Base-by-base conservation (phyloP, 2,888 invertebrate species). In the Xestoiulus laeticollis region DNA sequence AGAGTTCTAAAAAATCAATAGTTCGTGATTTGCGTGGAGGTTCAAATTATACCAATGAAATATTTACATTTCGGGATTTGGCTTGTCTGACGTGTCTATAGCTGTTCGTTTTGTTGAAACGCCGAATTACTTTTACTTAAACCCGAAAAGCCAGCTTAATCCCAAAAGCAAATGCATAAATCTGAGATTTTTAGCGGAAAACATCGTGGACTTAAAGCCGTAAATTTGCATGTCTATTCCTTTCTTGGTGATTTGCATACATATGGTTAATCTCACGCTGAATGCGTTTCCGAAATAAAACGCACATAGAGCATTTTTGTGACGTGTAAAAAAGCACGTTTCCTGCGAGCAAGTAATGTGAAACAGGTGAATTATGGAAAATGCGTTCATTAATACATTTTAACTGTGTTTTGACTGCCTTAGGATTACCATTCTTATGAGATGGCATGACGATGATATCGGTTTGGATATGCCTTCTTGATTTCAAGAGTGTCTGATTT, bases 171-270 rank as follows among this genome's bases (percentile, higher is more conserved):
- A 59, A 59, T 59, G 59, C 59, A 59, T 59, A 59, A 59, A 59
- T 59, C 59, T 59, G 22, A 22, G 59, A 59, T 14, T 59, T 59
- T 59, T 59, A 59, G 19, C 59, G 59, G 19, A n/a, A 59, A 19
- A 59, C 59, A 59, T 59, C 59, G 59, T n/a, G 59, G 59, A 59
- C 59, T 59, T 59, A 59, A n/a, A 22, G 59, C n/a, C 22, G 59
- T 59, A 59, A 59, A 59, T 59, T 59, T 59, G 59, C 59, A n/a
- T 59, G 22, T 59, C 59, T n/a, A 59, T 59, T 59, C 3, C 59
- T 19, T 19, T n/a, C 14, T 3, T n/a, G 59, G 4, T 59, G 59
- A 59, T 59, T 59, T 59, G 59, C 59, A 59, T 59, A 59, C n/a
- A n/a, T 14, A n/a, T 59, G 59, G n/a, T 14, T 59, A 59, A n/a